Base-by-base conservation (phyloP, 1,140 invertebrate genomes). In the Trigoniulus corallinus region DNA sequence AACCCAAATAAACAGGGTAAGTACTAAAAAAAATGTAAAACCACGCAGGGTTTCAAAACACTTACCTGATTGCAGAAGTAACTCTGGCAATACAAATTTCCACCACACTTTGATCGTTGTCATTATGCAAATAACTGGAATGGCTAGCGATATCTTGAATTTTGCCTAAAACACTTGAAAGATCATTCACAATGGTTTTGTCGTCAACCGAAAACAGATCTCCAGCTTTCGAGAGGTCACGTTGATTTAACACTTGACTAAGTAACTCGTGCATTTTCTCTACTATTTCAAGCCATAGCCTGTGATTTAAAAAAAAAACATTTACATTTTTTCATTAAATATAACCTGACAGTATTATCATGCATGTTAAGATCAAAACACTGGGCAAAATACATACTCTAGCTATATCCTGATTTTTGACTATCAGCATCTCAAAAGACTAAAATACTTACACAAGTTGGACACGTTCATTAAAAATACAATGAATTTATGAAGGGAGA, bases 51-150 rank as follows among this genome's bases (percentile, higher is more conserved):
- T n/a, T n/a, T n/a, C n/a, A n/a, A n/a, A n/a, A n/a, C n/a, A n/a
- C n/a, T n/a, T 64, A 78, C 77, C 77, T 73, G 44, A 92, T 82
- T 57, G 85, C 86, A 53, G 84, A 84, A 23, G 84, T 88, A 7
- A 89, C 80, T 51, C 86, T 68, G 1, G 86, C 88, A 26, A 93
- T 80, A 67, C 85, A 89, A 58, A 92, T 93, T 68, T 93, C 88
- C 52, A 92, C 86, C 46, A 92, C 83, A 61, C 84, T 88, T 67
- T 93, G 88, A 67, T 91, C 84, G 71, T 91, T 87, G 61, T 85
- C 81, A 68, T 84, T 88, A 49, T 79, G 75, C 1, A 79, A 74
- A 62, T 91, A 93, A 58, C 86, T 82, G 4, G 80, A 72, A 48
- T 79, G 72, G 51, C 81, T 84, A 42, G 82, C 79, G 54, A 89